Evolutionary conservation across 2,113 vertebrate species (phyloP).

Genomic region (Pygoscelis antarcticus): DNA sequence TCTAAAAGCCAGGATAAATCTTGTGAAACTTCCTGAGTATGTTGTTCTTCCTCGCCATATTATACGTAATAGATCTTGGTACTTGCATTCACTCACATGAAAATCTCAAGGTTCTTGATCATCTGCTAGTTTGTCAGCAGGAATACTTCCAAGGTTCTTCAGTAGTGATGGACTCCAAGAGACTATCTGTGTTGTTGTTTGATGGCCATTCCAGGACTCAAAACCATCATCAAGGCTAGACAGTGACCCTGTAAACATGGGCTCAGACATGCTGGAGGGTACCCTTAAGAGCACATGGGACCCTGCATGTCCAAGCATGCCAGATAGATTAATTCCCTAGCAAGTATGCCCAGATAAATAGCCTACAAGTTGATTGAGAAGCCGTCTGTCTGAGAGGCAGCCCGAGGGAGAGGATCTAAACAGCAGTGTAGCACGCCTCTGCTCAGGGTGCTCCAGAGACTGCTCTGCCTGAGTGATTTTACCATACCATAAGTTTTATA

Average conservation of each 20-base stretch:
- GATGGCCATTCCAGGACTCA: slow-evolving; percentile 8
- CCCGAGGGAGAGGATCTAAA: slow-evolving; percentile 28
- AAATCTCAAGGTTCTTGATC: neutral
- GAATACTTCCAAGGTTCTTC: neutral
- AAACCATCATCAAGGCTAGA: neutral
- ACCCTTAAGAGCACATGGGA: neutral
- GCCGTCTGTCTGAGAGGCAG: slow-evolving; percentile 27
- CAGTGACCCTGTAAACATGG: neutral
- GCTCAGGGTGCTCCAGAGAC: neutral
- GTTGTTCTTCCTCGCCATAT: neutral
- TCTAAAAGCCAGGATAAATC: slow-evolving; percentile 8
- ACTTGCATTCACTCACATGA: neutral
- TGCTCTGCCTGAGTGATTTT: neutral
- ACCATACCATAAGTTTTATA: neutral
- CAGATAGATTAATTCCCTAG: neutral
- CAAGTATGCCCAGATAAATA: slow-evolving; percentile 25
- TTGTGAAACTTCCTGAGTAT: neutral
- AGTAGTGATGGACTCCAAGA: neutral
- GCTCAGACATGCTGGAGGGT: slow-evolving; percentile 33
- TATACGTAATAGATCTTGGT: neutral
- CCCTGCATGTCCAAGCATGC: neutral
- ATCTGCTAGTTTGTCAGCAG: neutral
- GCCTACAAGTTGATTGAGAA: slow-evolving; percentile 46
- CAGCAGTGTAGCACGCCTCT: neutral
- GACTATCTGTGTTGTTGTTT: neutral